Conservation (phyloP, 2,113 vertebrate genomes). For the Ophthalmotilapia sp. region DNA sequence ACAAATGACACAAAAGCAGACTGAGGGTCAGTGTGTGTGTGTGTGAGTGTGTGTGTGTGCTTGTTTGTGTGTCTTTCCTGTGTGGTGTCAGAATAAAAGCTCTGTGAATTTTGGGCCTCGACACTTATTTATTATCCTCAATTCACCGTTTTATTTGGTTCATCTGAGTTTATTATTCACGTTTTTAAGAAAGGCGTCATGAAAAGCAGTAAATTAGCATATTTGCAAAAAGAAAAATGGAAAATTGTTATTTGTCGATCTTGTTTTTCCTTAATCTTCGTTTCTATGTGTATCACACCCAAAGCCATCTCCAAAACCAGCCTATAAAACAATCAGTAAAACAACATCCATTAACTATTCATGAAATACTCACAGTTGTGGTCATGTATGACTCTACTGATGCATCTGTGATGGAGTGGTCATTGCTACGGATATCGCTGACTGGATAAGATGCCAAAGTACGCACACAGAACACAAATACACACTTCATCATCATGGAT, state of each 20-base stretch:
- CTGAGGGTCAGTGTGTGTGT: not conserved
- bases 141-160: not conserved
- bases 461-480: not conserved
- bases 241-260: not conserved
- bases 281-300: not conserved
- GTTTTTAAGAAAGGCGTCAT: not conserved
- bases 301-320: not conserved
- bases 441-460: constrained; percentile 8
- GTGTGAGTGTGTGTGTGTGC: not conserved
- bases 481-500: constrained; percentile 3
- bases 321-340: not conserved
- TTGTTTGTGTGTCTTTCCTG: not conserved
- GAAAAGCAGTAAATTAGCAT: not conserved
- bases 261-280: not conserved
- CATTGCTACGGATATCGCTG: constrained; percentile 15
- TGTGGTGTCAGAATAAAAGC: not conserved
- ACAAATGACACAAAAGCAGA: not conserved
- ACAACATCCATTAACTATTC: not conserved
- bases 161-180: not conserved
- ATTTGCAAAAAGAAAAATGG: not conserved
- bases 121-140: not conserved
- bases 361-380: not conserved
- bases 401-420: constrained; percentile 10
- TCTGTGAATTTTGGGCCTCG: not conserved
- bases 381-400: not conserved